Base-by-base conservation (phyloP, 2,888 invertebrate species). In the Clistopyga incitator region DNA sequence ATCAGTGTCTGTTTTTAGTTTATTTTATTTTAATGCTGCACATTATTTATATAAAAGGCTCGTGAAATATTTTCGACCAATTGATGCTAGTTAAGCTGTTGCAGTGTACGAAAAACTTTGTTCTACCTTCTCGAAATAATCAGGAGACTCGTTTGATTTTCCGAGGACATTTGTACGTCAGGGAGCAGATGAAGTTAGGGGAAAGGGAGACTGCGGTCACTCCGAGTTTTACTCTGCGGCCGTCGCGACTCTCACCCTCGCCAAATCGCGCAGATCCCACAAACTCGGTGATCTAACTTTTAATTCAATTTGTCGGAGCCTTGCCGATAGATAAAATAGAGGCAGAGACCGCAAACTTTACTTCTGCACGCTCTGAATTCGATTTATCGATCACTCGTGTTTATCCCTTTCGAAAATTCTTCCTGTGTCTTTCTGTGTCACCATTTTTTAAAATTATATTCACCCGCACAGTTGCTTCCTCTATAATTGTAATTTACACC, bases 271-370 rank as follows among this genome's bases (percentile, higher is more conserved):
- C 4, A 34, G 34, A n/a, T 52, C 20, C 52, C 42, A 25, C 68
- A 20, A 67, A 74, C 68, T 68, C 50, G 25, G 47, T 45, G 50
- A 6, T 13, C 45, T 15, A 81, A 81, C 61, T 75, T 76, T 64
- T 65, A 29, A 81, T 67, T 76, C 70, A 45, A 76, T 81, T 82
- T 74, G 72, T 82, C 78, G 67, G 23, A 72, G 52, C n/a, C 50
- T 11, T 54, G 18, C 23, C 25, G 61, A 29, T 34, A 61, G 68
- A 80, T 68, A 76, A 70, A 81, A 76, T 54, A 81, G 45, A 23
- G 65, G 38, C n/a, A 18, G 34, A 50, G 10, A 79, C 65, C 59
- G 47, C 67, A 25, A 71, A 47, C 50, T 54, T 56, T 52, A 34
- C 42, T 67, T 78, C 42, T 23, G 56, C n/a, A 6, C 23, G 29